Conservation (phyloP, 2,113 vertebrate species). For the Echinops telfairi region DNA sequence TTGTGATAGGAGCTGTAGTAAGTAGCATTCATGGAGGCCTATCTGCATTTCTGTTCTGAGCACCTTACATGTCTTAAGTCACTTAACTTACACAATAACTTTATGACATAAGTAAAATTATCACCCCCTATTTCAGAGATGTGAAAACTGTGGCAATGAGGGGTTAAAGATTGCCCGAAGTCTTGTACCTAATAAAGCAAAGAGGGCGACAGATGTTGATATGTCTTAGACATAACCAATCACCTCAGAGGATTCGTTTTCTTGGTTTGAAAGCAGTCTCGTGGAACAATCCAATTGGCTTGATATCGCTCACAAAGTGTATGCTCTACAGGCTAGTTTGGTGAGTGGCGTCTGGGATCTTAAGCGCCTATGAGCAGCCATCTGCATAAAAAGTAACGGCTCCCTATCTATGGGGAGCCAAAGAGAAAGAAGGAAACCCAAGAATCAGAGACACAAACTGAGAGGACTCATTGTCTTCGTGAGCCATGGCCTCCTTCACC, state of each 20-base stretch:
- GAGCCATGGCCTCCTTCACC: background rate
- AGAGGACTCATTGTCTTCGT: background rate
- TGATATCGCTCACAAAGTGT: background rate
- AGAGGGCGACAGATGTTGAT: background rate
- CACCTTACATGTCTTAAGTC: background rate
- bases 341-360: background rate
- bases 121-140: background rate
- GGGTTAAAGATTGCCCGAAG: background rate
- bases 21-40: too few species aligned
- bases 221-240: background rate
- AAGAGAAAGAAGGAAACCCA: background rate
- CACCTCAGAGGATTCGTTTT: background rate
- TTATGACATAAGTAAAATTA: background rate
- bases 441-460: background rate
- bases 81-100: background rate
- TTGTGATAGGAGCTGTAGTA: too few species aligned
- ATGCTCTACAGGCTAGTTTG: background rate
- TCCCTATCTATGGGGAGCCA: background rate
- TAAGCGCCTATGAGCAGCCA: background rate
- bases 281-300: background rate
- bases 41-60: background rate
- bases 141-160: background rate
- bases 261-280: background rate
- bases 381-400: too few species aligned
- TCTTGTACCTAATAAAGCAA: background rate